Conservation (phyloP, 2,888 invertebrate genomes). For the Gibbula magus region DNA sequence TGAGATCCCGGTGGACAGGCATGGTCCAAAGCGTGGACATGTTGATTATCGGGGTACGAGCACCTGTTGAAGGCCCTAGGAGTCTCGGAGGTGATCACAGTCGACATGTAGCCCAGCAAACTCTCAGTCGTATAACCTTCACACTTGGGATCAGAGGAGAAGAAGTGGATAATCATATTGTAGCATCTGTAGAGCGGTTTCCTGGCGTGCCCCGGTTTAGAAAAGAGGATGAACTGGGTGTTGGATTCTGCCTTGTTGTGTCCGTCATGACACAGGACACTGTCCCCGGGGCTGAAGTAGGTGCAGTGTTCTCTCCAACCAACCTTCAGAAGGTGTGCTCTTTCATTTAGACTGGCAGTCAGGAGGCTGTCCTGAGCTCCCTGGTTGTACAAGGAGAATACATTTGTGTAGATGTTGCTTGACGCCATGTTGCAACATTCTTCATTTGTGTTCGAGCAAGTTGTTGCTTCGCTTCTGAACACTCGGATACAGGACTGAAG, state of each 20-base stretch:
- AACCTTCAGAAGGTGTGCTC: not conserved
- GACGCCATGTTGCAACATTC: not conserved
- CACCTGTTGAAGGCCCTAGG: not conserved
- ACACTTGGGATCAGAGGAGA: not conserved
- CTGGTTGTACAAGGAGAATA: not conserved
- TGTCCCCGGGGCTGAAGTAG: not conserved
- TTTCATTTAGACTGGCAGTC: not conserved
- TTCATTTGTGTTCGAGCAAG: not conserved
- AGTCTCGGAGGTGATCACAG: not conserved
- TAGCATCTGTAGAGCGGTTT: not conserved
- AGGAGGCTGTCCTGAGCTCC: not conserved
- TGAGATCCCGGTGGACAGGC: not conserved
- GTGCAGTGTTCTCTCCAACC: not conserved
- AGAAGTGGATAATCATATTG: not conserved
- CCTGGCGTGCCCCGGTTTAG: not conserved
- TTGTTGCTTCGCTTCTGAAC: not conserved
- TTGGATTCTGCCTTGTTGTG: not conserved
- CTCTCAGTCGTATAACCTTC: not conserved
- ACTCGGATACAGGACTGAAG: not conserved
- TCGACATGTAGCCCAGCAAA: not conserved
- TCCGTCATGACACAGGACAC: not conserved
- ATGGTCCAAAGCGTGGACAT: not conserved
- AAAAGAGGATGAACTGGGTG: not conserved
- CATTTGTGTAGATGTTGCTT: not conserved
- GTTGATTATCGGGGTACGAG: not conserved